Percentiles rank a stretch among this genome's conserved stretches.
phyloP scores from a whole-genome alignment of 2,888 invertebrate genomes.

The Synergus laeviventris region DNA sequence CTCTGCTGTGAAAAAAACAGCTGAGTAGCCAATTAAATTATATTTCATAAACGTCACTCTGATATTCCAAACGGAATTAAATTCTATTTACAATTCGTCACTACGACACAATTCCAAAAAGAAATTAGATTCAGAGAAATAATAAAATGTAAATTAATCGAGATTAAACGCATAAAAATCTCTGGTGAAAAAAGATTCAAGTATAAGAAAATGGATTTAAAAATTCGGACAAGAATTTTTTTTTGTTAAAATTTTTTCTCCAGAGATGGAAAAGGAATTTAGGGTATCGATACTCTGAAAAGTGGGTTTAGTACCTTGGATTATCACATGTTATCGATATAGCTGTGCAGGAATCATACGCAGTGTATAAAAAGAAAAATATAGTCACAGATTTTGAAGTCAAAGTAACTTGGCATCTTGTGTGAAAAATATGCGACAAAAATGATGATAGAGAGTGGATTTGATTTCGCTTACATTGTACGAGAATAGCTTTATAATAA shows the following conservation, averaged over 20 bases:
- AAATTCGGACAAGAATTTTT: background rate
- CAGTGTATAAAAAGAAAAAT: background rate
- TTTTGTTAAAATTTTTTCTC: slow-evolving; percentile 12
- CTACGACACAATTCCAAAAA: slow-evolving; percentile 9
- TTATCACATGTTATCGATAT: slow-evolving; percentile 30
- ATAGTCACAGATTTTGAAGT: slow-evolving; percentile 17
- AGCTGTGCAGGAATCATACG: slow-evolving; percentile 19
- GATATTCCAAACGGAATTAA: background rate
- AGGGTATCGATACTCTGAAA: slow-evolving; percentile 7
- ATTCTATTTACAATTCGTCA: background rate
- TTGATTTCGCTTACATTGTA: slow-evolving; percentile 14
- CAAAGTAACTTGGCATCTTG: background rate
- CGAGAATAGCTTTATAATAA: too few relatives aligned
- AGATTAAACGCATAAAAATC: background rate
- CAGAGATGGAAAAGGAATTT: background rate
- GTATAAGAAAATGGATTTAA: background rate
- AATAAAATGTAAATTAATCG: background rate
- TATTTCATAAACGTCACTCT: slow-evolving; percentile 12
- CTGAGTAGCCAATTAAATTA: slow-evolving; percentile 1
- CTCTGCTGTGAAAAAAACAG: background rate
- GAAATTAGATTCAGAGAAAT: slow-evolving; percentile 8
- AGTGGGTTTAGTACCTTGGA: slow-evolving; percentile 17
- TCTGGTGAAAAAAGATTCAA: background rate
- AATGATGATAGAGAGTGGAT: background rate
- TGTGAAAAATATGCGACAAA: background rate